These are phyloP conservation scores for Trichoplax adhaerens DNA, from an alignment of 37 sponge, comb jelly and placozoan genomes.

Conservation along the genomic window DNA sequence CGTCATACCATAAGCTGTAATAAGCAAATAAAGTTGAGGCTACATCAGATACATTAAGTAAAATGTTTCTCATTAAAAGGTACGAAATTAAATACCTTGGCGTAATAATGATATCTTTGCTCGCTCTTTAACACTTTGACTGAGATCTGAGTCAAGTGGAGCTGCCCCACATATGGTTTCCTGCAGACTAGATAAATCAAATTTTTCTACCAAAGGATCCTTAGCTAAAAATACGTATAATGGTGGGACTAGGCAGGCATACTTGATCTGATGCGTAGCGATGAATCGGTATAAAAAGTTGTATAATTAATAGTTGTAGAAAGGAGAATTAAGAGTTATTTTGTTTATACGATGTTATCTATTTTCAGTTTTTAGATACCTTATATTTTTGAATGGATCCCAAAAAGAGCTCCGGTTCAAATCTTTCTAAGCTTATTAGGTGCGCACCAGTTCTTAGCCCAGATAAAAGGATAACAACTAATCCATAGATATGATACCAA, in stretches of 20 bases:
- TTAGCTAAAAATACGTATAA: constrained; percentile 69
- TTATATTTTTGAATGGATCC: constrained; percentile 25
- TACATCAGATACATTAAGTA: too few species aligned
- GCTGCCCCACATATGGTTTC: constrained; percentile 57
- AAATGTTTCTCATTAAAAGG: too few species aligned
- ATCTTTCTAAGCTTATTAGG: constrained; percentile 40
- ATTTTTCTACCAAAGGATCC: constrained; percentile 54
- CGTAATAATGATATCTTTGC: background rate
- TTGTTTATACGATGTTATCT: too few species aligned
- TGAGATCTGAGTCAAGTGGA: constrained; percentile 54
- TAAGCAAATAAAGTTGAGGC: too few species aligned
- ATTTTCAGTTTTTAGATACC: background rate
- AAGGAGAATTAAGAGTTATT: too few species aligned
- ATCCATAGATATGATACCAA: constrained; percentile 71
- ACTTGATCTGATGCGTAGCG: too few species aligned
- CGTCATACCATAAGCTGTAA: constrained; percentile 51
- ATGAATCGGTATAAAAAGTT: too few species aligned
- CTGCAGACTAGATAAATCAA: constrained; percentile 40
- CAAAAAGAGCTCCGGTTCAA: constrained; percentile 53
- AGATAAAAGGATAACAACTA: constrained; percentile 25
- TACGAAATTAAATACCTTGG: background rate
- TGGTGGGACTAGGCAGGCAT: constrained; percentile 42
- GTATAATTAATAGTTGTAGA: too few species aligned
- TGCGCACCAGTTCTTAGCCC: constrained; percentile 29
- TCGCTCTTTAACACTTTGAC: constrained; percentile 1